These are phyloP conservation scores for Toxotes chatareus DNA, from an alignment of 2,113 vertebrate species.

Conservation along the genomic window DNA sequence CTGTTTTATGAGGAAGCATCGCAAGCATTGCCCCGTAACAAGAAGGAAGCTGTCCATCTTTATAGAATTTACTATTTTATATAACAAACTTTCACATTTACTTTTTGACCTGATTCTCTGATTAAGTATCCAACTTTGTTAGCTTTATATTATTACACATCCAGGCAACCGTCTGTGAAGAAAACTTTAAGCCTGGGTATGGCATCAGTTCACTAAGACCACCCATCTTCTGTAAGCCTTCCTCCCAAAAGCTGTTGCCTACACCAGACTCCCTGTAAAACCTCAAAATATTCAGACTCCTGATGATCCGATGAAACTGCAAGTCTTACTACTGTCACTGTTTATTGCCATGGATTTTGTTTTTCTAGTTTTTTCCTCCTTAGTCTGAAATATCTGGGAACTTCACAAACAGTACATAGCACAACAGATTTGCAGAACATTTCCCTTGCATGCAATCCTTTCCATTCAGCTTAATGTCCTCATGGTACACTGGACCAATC, in stretches of 20 bases:
- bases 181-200: slow-evolving; percentile 1
- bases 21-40: too few relatives aligned
- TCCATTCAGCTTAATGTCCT: slow-evolving; percentile 26
- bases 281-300: slow-evolving; percentile 1
- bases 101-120: neutral
- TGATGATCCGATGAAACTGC: slow-evolving; percentile 31
- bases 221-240: slow-evolving; percentile 14
- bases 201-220: too few relatives aligned
- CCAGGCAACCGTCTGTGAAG: neutral
- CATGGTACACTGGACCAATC: slow-evolving; percentile 6
- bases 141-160: neutral
- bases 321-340: slow-evolving; percentile 13
- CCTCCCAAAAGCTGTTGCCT: slow-evolving; percentile 16
- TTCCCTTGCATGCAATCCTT: slow-evolving; percentile 4
- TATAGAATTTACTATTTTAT: too few relatives aligned
- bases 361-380: neutral
- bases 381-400: neutral
- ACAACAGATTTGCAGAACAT: slow-evolving; percentile 1
- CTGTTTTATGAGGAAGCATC: too few relatives aligned
- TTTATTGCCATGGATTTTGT: neutral
- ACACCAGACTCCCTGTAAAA: slow-evolving; percentile 14
- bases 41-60: too few relatives aligned
- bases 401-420: neutral
- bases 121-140: neutral
- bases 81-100: neutral